Evolutionary conservation across 2,113 vertebrate genomes (phyloP).

Genomic region (Phainopepla nitens): DNA sequence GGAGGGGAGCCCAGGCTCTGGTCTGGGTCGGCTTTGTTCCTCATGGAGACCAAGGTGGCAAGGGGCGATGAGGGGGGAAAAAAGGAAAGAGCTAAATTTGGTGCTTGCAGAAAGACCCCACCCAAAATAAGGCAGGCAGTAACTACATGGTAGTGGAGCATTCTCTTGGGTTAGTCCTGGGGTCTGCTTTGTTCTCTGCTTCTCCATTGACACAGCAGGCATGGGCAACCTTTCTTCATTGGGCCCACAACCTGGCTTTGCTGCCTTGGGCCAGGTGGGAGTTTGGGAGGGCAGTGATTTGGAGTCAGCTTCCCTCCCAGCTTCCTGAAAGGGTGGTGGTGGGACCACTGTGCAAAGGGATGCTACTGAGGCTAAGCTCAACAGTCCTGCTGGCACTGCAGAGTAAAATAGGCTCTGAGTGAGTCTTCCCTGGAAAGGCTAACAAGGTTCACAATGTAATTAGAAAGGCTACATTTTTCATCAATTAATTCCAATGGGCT

Average conservation of each 20-base stretch:
- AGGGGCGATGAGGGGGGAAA: background rate
- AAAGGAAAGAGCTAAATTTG: background rate
- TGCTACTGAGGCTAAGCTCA: background rate
- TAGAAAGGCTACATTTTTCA: background rate
- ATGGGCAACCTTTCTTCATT: background rate
- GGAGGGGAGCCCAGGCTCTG: background rate
- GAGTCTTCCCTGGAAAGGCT: background rate
- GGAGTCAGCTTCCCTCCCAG: background rate
- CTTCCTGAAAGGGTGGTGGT: background rate
- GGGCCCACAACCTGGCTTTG: background rate
- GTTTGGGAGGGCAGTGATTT: background rate
- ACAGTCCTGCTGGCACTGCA: background rate
- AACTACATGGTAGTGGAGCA: fast-evolving
- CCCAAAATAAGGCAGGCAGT: background rate
- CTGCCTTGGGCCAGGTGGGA: background rate
- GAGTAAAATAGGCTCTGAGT: background rate
- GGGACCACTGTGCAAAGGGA: background rate
- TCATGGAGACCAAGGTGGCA: background rate
- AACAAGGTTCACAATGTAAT: background rate
- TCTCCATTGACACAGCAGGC: fast-evolving
- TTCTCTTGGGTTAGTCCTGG: background rate
- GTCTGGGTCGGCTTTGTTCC: background rate
- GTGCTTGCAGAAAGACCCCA: background rate
- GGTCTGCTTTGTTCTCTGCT: background rate
- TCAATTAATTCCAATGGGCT: background rate